phyloP scores from a whole-genome alignment of 2,888 invertebrate species.

The Drosophila greeni region DNA sequence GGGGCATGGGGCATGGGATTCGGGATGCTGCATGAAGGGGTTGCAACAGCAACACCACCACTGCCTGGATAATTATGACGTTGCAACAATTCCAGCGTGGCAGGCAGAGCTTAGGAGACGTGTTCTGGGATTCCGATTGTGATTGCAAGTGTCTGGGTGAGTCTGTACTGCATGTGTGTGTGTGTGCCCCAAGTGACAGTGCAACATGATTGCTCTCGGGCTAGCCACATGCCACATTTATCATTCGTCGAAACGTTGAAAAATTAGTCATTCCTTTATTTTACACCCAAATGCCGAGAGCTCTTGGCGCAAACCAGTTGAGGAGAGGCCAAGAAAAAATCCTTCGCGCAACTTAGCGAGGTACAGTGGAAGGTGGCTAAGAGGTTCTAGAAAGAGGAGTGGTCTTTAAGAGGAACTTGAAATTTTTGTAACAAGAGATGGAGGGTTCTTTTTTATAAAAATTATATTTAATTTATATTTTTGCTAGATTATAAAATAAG shows the following conservation, averaged over 20 bases:
- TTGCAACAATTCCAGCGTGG: constrained; percentile 68
- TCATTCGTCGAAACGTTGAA: constrained; percentile 74
- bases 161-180: constrained; percentile 12
- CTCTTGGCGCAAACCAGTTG: constrained; percentile 44
- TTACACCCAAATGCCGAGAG: constrained; percentile 74
- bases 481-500: no score
- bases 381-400: not conserved
- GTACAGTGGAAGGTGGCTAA: constrained; percentile 14
- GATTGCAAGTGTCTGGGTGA: constrained; percentile 36
- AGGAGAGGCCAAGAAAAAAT: constrained; percentile 50
- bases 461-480: no score
- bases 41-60: constrained; percentile 15
- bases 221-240: constrained; percentile 74
- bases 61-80: constrained; percentile 72
- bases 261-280: constrained; percentile 74
- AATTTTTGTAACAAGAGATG: no score
- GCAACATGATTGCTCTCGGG: constrained; percentile 74
- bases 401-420: not conserved
- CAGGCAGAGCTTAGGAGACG: constrained; percentile 55
- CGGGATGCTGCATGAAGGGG: constrained; percentile 11
- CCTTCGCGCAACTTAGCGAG: constrained; percentile 60
- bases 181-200: constrained; percentile 65
- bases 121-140: constrained; percentile 45
- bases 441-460: no score
- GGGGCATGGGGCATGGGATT: constrained; percentile 8